Evolutionary conservation across 2,113 vertebrate species (phyloP).

Genomic region (Misgurnus anguillicaudatus): DNA sequence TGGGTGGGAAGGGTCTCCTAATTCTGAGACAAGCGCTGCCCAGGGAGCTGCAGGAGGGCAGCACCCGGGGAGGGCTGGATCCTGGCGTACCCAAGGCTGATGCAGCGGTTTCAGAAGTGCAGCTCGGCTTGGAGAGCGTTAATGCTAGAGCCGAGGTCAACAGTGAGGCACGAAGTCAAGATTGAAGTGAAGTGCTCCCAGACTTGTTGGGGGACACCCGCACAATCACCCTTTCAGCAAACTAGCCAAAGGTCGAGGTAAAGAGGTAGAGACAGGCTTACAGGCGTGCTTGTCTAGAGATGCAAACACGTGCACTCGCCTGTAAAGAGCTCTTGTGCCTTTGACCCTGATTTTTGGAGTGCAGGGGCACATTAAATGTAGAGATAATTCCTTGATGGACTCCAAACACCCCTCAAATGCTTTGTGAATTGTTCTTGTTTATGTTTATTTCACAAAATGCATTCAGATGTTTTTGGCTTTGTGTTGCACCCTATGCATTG

Average conservation of each 20-base stretch:
- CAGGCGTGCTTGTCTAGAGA: conserved; percentile 1
- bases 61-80: conserved; percentile 64
- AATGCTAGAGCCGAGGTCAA: conserved; percentile 22
- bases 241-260: conserved; percentile 2
- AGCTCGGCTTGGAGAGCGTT: conserved; percentile 17
- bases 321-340: conserved; percentile 56
- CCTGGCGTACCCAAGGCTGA: conserved; percentile 21
- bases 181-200: conserved; percentile 36
- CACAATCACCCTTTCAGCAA: conserved; percentile 33
- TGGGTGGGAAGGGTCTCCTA: conserved; percentile 72
- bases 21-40: conserved; percentile 72
- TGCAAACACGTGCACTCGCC: conserved; percentile 13
- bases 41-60: conserved; percentile 71
- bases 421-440: neutral
- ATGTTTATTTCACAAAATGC: too few species aligned
- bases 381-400: conserved; percentile 33
- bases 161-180: conserved; percentile 46
- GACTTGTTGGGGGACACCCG: conserved; percentile 25
- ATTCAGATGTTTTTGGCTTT: neutral
- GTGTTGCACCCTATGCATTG: neutral
- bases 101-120: conserved; percentile 2
- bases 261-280: conserved; percentile 42
- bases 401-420: neutral
- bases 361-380: conserved; percentile 44
- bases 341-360: conserved; percentile 52